Evolutionary conservation across 2,888 invertebrate species (phyloP).

Genomic region (Temnothorax ravouxi): DNA sequence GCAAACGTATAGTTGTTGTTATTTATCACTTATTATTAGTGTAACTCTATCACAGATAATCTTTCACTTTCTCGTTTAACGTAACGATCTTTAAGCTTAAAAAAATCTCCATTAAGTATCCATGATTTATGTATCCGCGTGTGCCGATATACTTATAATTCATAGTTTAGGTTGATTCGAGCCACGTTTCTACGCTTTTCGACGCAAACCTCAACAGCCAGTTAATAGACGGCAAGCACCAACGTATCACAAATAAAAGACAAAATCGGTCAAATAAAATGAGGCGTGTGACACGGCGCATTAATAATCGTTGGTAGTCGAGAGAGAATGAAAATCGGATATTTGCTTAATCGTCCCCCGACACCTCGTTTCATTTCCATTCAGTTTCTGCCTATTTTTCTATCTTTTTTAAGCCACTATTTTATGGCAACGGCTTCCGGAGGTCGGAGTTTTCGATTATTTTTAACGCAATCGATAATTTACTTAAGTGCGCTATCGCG

Average conservation of each 20-base stretch:
- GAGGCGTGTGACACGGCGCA: slow-evolving; percentile 31
- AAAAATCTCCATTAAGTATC: slow-evolving; percentile 34
- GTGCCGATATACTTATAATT: slow-evolving; percentile 15
- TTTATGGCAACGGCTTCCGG: slow-evolving; percentile 3
- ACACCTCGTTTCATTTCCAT: slow-evolving; percentile 68
- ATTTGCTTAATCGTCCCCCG: slow-evolving; percentile 76
- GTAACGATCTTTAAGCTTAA: slow-evolving; percentile 53
- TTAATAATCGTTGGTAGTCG: slow-evolving; percentile 56
- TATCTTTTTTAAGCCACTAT: slow-evolving; percentile 31
- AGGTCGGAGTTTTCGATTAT: slow-evolving; percentile 56
- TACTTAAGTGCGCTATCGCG: slow-evolving; percentile 80
- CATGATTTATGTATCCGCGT: slow-evolving; percentile 59
- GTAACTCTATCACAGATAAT: slow-evolving; percentile 5
- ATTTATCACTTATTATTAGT: slow-evolving; percentile 21
- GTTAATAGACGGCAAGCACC: slow-evolving; percentile 68
- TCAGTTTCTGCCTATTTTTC: slow-evolving; percentile 50
- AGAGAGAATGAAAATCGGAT: slow-evolving; percentile 68
- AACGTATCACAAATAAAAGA: slow-evolving; percentile 72
- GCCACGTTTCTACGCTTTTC: slow-evolving; percentile 58
- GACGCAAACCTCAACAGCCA: slow-evolving; percentile 60
- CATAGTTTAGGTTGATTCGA: slow-evolving; percentile 58
- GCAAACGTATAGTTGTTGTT: not conserved
- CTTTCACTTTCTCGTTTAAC: slow-evolving; percentile 27
- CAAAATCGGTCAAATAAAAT: slow-evolving; percentile 60
- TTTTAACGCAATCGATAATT: slow-evolving; percentile 82